Evolutionary conservation across 1,140 invertebrate species (phyloP), one percentile per base, ranked within the genome.

Genomic region (Aphelenchoides besseyi): DNA sequence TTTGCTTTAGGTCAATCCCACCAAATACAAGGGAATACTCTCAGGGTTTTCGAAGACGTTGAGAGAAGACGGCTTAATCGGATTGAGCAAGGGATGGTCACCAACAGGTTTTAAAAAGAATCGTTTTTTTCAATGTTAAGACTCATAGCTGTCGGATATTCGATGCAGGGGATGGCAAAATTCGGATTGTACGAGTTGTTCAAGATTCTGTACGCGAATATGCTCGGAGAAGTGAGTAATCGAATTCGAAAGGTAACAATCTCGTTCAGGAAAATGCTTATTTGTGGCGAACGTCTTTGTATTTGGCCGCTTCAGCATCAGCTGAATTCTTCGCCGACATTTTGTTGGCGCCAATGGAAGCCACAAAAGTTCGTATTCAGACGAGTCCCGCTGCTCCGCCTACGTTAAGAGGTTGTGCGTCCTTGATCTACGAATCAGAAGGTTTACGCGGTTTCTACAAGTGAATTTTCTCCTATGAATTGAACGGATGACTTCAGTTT

Each of bases 61-160:
- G 28, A 87, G 86, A 18, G 97, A 99, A 87, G 94, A 94, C 86
- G 96, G 97, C 73, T 78, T 89, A 0, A 88, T 89, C 69, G 94
- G 93, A 66, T 88, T 99, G 54, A 92, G 88, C 23, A 93, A 91
- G 87, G 97, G 97, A 77, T 99, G 97, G 97, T 95, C 96, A 1
- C 96, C 97, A 62, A 99, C 97, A 33, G n/a, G n/a, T n/a, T n/a
- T n/a, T n/a, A n/a, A n/a, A n/a, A n/a, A n/a, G n/a, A n/a, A n/a
- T n/a, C n/a, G n/a, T n/a, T n/a, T n/a, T n/a, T n/a, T n/a, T n/a
- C n/a, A n/a, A n/a, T n/a, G n/a, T n/a, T n/a, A n/a, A n/a, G n/a
- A n/a, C n/a, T n/a, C n/a, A n/a, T n/a, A n/a, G 91, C 93, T 85
- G 91, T 98, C 84, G 96, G 96, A 28, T 98, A 99, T 86, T 98